Evolutionary conservation across 2,888 invertebrate species (phyloP), one percentile per base, ranked within the genome.

Genomic region (Neoaliturus tenellus): DNA sequence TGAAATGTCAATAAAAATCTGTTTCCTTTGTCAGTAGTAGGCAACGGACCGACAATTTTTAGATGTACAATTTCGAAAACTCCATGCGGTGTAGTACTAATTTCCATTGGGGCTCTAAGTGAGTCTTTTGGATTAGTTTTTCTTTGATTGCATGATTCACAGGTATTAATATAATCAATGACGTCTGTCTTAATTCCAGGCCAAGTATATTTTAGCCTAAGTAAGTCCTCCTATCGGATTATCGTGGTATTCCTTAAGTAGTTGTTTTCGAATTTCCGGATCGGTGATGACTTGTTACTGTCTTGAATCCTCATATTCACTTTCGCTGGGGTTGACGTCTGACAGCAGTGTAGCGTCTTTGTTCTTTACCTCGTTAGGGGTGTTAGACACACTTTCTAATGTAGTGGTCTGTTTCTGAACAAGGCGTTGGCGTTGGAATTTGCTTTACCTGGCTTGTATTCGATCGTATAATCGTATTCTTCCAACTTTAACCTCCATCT

Each of bases 401-500:
- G 44, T 44, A 2, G 44, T 44, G 14, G 44, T 44, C 44, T 44
- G 44, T 17, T 69, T 69, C 14, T 67, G 39, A 8, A 81, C 41
- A 67, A 17, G 5, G 80, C 83, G 23, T 80, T 80, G 12, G 71
- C 51, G n/a, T 75, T 62, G 0, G 23, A 5, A 55, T 83, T 80
- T 12, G 48, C 25, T 78, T 58, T 83, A 14, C 83, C 82, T 17
- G 58, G 55, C 23, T 25, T 12, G 33, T 82, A 35, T 17, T 33
- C 25, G n/a, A 82, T 35, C 12, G 58, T 31, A 31, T 44, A 89
- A 51, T 89, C 85, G 81, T 88, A 89, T 86, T 90, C 89, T 83
- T 87, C 86, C 31, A 90, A 81, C 83, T 87, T 89, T 14, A 90
- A 73, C 23, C 88, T 83, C 90, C 90, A 90, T 4, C 90, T 62